Percentiles rank a stretch among this genome's conserved stretches.
Evolutionary conservation across 2,113 vertebrate genomes (phyloP).

Genomic region (Tetrax tetrax): DNA sequence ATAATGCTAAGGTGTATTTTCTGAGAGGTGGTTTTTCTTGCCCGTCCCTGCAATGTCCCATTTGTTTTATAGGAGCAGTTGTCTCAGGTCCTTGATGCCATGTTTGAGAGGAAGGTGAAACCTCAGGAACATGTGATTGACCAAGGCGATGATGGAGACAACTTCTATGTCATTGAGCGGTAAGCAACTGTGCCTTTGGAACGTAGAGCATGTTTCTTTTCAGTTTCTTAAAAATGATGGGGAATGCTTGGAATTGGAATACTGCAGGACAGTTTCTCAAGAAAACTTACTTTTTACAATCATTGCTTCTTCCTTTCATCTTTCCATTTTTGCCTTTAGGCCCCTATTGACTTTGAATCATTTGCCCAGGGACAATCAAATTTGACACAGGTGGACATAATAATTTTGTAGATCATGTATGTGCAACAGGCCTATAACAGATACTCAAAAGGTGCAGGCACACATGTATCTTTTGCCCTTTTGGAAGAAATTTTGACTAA

Average conservation of each 20-base stretch:
- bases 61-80: constrained; percentile 87
- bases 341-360: not conserved
- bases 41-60: accelerated
- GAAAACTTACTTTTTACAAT: not conserved
- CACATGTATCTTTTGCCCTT: not conserved
- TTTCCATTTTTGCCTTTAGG: not conserved
- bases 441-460: no score
- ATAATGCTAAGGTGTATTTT: not conserved
- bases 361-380: not conserved
- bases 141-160: constrained; percentile 98
- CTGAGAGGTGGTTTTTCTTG: not conserved
- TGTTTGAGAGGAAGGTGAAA: constrained; percentile 94
- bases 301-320: not conserved
- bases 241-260: not conserved
- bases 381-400: not conserved
- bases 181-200: constrained; percentile 60
- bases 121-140: constrained; percentile 95
- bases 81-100: constrained; percentile 96
- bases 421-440: not conserved
- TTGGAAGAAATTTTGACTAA: not conserved
- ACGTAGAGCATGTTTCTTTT: not conserved
- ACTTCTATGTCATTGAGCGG: constrained; percentile 98
- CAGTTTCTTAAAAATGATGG: not conserved
- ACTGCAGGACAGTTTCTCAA: not conserved
- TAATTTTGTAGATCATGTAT: not conserved